Evolutionary conservation across 2,888 invertebrate genomes (phyloP).

Genomic region (Rhynchonema sp.): DNA sequence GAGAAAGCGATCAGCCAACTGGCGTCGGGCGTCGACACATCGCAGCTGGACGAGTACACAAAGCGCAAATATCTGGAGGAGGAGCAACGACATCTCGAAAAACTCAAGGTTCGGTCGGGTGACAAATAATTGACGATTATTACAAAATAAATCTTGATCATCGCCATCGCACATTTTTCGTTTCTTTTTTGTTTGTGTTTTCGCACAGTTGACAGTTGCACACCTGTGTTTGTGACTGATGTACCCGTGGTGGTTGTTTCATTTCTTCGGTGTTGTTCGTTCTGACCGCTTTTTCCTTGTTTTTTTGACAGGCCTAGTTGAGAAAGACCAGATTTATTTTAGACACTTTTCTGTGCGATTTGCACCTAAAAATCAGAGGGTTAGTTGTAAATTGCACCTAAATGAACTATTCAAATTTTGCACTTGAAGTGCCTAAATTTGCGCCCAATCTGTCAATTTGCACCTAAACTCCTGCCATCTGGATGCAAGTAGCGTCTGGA

Average conservation of each 20-base stretch:
- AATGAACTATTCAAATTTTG: no score
- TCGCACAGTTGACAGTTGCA: background rate
- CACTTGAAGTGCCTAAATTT: no score
- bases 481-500: no score
- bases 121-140: background rate
- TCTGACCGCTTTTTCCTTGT: background rate
- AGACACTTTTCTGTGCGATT: no score
- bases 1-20: conserved; percentile 38
- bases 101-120: conserved; percentile 53
- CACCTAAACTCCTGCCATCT: no score
- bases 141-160: background rate
- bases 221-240: background rate
- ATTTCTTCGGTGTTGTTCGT: background rate
- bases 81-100: conserved; percentile 84
- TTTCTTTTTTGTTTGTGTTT: background rate
- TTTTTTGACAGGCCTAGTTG: no score
- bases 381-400: no score
- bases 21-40: background rate
- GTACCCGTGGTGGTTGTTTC: background rate
- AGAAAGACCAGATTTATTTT: no score
- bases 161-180: background rate
- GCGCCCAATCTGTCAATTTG: no score
- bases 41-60: conserved; percentile 58
- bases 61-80: conserved; percentile 73
- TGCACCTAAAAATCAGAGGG: no score